Evolutionary conservation across 2,797 vertebrate species (phyloP).

Genomic region (Mus caroli): DNA sequence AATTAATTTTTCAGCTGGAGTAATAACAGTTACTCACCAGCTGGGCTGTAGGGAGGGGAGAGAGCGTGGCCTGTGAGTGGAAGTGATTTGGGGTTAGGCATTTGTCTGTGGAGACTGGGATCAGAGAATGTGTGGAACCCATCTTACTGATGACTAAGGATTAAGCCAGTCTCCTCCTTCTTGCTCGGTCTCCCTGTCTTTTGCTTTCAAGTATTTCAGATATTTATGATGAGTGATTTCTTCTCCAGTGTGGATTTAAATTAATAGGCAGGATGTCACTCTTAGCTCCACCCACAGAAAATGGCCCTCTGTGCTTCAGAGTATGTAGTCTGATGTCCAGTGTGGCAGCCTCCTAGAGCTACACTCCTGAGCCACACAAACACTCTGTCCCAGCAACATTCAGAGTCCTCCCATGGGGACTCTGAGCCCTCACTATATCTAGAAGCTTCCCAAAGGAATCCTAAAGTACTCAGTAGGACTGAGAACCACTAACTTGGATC

Average conservation of each 20-base stretch:
- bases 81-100: conserved; percentile 87
- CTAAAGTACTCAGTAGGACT: background rate
- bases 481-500: background rate
- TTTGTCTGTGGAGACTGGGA: conserved; percentile 87
- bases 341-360: conserved; percentile 40
- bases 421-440: background rate
- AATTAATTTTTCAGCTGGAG: conserved; percentile 91
- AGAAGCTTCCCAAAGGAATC: conserved; percentile 10
- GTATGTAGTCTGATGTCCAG: conserved; percentile 22
- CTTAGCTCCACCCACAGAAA: conserved; percentile 77
- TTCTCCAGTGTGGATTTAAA: conserved; percentile 85
- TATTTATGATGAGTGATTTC: conserved; percentile 81
- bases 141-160: conserved; percentile 88
- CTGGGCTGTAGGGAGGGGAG: conserved; percentile 86
- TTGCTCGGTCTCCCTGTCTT: conserved; percentile 38
- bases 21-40: conserved; percentile 89
- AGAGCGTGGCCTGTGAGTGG: conserved; percentile 89
- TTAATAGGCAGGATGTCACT: conserved; percentile 86
- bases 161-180: conserved; percentile 82
- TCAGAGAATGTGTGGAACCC: conserved; percentile 87
- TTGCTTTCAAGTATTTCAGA: conserved; percentile 71
- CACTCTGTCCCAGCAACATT: background rate
- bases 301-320: conserved; percentile 69
- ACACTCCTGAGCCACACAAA: no score
- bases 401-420: background rate